Percentiles rank a stretch among this genome's conserved stretches.
These are phyloP conservation scores for Zaprionus taronus DNA, from an alignment of 1,140 invertebrate genomes.

Conservation along the genomic window DNA sequence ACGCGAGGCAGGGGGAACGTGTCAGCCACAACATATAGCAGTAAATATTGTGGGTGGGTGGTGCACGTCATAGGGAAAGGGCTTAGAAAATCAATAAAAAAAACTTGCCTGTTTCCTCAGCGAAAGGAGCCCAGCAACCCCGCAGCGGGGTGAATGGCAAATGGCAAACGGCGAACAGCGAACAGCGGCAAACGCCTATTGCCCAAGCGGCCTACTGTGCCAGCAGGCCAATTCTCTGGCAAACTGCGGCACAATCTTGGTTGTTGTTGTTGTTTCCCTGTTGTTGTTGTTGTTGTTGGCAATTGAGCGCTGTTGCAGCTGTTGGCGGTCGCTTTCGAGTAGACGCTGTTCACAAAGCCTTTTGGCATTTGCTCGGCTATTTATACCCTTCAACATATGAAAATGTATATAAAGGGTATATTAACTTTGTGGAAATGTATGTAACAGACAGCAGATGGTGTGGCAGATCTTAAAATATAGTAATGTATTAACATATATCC, in stretches of 20 bases:
- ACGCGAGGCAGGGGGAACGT: conserved; percentile 14
- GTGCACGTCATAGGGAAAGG: conserved; percentile 35
- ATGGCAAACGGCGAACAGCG: conserved; percentile 2
- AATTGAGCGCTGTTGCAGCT: conserved; percentile 32
- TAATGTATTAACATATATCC: not conserved
- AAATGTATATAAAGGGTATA: not conserved
- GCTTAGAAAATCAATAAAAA: conserved; percentile 68
- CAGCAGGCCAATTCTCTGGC: conserved; percentile 21
- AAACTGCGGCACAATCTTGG: conserved; percentile 13
- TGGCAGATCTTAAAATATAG: not conserved
- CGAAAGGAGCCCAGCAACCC: conserved; percentile 28
- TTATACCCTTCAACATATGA: not conserved
- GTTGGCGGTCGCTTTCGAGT: conserved; percentile 23
- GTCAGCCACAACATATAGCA: conserved; percentile 67
- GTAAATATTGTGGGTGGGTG: conserved; percentile 70
- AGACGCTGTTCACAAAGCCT: conserved; percentile 10
- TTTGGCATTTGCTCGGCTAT: conserved; percentile 24
- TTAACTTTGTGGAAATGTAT: not conserved
- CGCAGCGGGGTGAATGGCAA: conserved; percentile 18
- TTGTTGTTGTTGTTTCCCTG: conserved; percentile 22
- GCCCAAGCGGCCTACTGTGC: conserved; percentile 50
- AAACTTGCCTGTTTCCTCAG: conserved; percentile 56
- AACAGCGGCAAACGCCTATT: conserved; percentile 61
- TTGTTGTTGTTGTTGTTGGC: conserved; percentile 19
- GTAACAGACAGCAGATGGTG: not conserved